Evolutionary conservation across 2,113 vertebrate genomes (phyloP), one percentile per base, ranked within the genome.

Genomic region (Sylvietta virens): DNA sequence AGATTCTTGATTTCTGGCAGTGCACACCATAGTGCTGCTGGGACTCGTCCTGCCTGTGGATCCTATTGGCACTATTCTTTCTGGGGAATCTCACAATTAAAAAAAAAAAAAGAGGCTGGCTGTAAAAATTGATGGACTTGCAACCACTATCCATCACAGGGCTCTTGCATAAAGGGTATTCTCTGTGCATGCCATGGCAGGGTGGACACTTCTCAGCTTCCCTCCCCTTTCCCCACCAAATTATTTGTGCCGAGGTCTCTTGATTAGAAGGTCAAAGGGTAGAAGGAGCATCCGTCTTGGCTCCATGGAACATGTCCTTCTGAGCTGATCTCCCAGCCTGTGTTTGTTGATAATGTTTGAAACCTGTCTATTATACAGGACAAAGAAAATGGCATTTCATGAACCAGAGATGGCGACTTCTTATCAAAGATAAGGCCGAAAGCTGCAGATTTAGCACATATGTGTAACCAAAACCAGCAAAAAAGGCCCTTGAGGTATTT

Each of bases 381-480:
- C 82, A 95, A 97, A 96, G 48, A 60, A 93, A 83, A 72, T 31
- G 23, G 2, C 60, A 74, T 81, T 94, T 91, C 37, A 42, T 82
- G 84, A 45, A 79, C 48, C 73, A 60, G 24, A 88, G 50, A 54
- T 60, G 61, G 26, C 72, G 72, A 95, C 80, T 95, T 91, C 53
- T 69, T 20, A 53, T 57, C 1, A 3, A 56, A 80, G 67, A 78
- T 62, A 56, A 51, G 0, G 14, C 42, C 0, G 0, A 37, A 70
- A 94, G 17, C 45, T 79, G 15, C 37, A 53, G 16, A 47, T 76
- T 81, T 93, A 90, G 15, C 61, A 18, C 35, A 13, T 11, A 24
- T 67, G 20, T 81, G 13, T 48, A 69, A 83, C 21, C 5, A 10
- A 92, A 94, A 66, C 18, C 20, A 60, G 76, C 40, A 40, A 40